Evolutionary conservation across 2,797 vertebrate genomes (phyloP), one percentile per base, ranked within the genome.

Genomic region (Oryzias sinensis): DNA sequence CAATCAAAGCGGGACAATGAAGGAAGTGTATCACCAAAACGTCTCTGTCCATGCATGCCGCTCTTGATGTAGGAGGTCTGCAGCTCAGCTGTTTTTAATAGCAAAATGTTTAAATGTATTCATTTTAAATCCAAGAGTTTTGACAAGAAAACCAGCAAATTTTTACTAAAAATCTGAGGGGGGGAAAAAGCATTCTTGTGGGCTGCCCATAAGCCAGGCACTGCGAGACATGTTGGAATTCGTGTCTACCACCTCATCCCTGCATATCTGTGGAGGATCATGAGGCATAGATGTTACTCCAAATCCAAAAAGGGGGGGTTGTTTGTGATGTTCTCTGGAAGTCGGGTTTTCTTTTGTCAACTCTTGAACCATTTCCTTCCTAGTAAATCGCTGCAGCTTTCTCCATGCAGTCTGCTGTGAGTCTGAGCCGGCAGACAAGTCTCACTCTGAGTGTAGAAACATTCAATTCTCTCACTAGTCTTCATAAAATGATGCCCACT

Each of bases 1-100:
- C 77, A 82, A 86, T 85, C 76, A 81, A 68, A 72, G 45, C 16
- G n/a, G 22, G 73, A 82, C 68, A 80, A 74, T 65, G 15, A 44
- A 62, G 61, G 70, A 72, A 59, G 74, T 65, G 68, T 54, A 57
- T 80, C 64, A 65, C 64, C 76, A 55, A 49, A 44, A 40, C 51
- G 48, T 16, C 54, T 70, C 62, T 66, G 71, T 54, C 45, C 53
- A 58, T 1, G 46, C 2, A 20, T 65, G 79, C 74, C 79, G 57
- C 72, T 74, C 80, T 7, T 25, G 44, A 4, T 51, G 4, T 22
- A 18, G 6, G 1, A 27, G 25, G 5, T 24, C 4, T 44, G 47
- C 18, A 17, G 17, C 8, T 45, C 20, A 14, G 14, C 13, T 25
- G 47, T 6, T 8, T 47, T 24, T 16, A 43, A 15, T 55, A 22